Percentiles rank a stretch among this genome's conserved stretches.
These are phyloP conservation scores for Saguinus imperator DNA, from an alignment of 2,113 vertebrate species.

Conservation along the genomic window DNA sequence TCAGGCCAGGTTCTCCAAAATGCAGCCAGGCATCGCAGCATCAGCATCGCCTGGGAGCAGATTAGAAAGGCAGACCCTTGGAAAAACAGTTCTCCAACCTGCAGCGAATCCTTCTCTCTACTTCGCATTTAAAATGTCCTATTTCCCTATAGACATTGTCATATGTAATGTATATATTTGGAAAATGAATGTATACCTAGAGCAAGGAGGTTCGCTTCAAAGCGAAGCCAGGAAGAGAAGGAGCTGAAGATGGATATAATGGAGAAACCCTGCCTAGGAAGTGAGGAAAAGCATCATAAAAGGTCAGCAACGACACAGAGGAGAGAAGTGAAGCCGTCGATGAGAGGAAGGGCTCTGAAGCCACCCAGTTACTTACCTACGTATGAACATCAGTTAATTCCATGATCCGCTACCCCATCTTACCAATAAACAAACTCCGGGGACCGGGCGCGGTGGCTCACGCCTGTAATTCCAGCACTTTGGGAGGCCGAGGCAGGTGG, in stretches of 20 bases:
- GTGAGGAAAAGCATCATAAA: not conserved
- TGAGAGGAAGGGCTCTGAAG: not conserved
- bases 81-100: not conserved
- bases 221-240: not conserved
- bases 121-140: not conserved
- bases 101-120: not conserved
- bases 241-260: not conserved
- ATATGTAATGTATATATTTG: not conserved
- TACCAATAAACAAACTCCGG: not conserved
- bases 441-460: too few relatives aligned
- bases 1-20: not conserved
- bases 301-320: not conserved
- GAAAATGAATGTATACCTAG: not conserved
- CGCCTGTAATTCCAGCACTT: too few relatives aligned
- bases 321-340: not conserved
- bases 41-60: too few relatives aligned
- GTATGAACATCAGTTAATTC: not conserved
- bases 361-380: not conserved
- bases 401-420: not conserved
- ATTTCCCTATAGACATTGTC: not conserved
- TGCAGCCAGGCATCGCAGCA: too few relatives aligned
- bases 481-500: too few relatives aligned
- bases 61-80: too few relatives aligned
- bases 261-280: not conserved
- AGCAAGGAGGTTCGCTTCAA: not conserved